phyloP scores from a whole-genome alignment of 64 coral and sea anemone genomes.

The Acropora tenuis region DNA sequence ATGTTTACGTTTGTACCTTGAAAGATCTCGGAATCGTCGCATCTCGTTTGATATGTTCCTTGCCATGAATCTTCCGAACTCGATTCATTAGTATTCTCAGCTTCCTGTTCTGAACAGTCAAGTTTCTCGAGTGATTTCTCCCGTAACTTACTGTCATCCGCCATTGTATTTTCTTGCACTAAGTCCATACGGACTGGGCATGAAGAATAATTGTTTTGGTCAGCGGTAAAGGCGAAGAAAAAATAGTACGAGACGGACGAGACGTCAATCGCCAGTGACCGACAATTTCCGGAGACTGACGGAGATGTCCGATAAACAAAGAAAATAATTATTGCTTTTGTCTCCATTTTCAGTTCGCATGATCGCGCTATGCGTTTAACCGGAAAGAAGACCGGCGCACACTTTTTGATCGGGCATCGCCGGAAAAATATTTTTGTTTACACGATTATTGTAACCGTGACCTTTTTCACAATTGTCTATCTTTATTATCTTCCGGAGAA shows the following conservation, averaged over 20 bases:
- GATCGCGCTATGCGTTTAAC: background rate
- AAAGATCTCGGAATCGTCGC: background rate
- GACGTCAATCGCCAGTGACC: too few species aligned
- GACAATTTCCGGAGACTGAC: background rate
- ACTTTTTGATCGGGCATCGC: background rate
- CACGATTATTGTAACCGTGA: background rate
- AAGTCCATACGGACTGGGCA: background rate
- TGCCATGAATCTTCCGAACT: background rate
- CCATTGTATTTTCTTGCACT: background rate
- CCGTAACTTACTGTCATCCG: background rate
- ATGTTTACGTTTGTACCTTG: background rate
- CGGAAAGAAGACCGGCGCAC: background rate
- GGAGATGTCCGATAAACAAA: background rate
- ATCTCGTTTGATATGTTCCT: background rate
- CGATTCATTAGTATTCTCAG: background rate
- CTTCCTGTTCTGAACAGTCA: background rate
- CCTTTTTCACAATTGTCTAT: background rate
- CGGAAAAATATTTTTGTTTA: background rate
- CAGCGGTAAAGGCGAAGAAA: too few species aligned
- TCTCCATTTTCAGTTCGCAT: too few species aligned
- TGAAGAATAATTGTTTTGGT: background rate
- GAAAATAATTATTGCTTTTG: too few species aligned
- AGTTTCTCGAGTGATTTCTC: background rate
- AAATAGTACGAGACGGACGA: too few species aligned
- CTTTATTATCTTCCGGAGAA: background rate